Percentiles rank a stretch among this genome's conserved stretches.
These are phyloP conservation scores for Littorina saxatilis DNA, from an alignment of 1,140 invertebrate species.

Conservation along the genomic window DNA sequence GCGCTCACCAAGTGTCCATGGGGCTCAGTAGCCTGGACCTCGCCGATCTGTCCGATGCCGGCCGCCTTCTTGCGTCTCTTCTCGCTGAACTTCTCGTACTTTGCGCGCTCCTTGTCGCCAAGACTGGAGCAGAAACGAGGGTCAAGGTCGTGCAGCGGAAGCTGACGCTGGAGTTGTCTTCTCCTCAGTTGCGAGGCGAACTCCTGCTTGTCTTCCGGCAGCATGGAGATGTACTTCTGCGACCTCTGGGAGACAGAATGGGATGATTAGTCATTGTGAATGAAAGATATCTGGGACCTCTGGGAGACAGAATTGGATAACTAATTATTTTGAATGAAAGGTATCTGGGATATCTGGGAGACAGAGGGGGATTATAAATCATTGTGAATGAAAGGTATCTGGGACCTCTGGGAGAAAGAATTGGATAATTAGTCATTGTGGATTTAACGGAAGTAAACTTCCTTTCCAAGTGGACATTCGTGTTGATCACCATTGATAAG, in stretches of 20 bases:
- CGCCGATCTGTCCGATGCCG: slow-evolving; percentile 91
- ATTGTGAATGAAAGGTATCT: not conserved
- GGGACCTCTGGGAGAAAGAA: not conserved
- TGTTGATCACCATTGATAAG: too few species aligned
- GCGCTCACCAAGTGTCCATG: too few species aligned
- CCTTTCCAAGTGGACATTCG: too few species aligned
- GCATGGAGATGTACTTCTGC: slow-evolving; percentile 94
- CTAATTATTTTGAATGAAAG: not conserved
- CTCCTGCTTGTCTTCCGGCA: slow-evolving; percentile 97
- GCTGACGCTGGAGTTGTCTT: slow-evolving; percentile 93
- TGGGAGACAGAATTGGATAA: not conserved
- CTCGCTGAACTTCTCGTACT: slow-evolving; percentile 81
- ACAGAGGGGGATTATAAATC: not conserved
- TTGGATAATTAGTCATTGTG: too few species aligned
- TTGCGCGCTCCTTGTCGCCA: slow-evolving; percentile 90
- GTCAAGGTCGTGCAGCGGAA: slow-evolving; percentile 97
- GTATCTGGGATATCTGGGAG: not conserved
- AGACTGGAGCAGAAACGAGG: slow-evolving; percentile 92
- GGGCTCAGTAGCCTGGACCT: slow-evolving; percentile 80
- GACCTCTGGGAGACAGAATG: slow-evolving; percentile 87
- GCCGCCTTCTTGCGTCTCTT: slow-evolving; percentile 93
- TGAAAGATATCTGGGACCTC: not conserved
- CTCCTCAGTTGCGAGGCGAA: slow-evolving; percentile 97
- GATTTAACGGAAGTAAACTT: too few species aligned
- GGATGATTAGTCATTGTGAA: not conserved